phyloP scores from a whole-genome alignment of 92 coral and sea anemone species.

The Plumapathes pennacea region DNA sequence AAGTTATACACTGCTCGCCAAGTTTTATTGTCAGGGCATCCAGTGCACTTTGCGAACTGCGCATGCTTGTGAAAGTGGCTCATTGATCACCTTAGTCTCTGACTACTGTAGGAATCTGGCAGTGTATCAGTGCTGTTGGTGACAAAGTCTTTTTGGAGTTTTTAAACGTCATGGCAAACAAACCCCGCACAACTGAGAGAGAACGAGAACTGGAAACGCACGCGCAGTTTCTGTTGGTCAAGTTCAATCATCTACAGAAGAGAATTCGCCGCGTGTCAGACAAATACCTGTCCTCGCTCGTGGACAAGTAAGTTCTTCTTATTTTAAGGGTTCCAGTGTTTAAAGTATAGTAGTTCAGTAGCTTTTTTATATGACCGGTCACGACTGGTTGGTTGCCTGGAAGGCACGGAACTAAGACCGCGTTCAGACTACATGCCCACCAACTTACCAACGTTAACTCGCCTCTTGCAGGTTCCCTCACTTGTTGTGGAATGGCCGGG shows the following conservation, averaged over 20 bases:
- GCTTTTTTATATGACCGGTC: no score
- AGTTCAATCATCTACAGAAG: slow-evolving; percentile 84
- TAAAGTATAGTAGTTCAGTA: no score
- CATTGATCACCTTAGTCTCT: not conserved
- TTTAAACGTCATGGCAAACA: slow-evolving; percentile 77
- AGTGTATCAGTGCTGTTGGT: slow-evolving; percentile 88
- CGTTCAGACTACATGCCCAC: not conserved
- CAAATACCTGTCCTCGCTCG: slow-evolving; percentile 81
- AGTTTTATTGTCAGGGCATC: no score
- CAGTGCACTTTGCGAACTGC: no score
- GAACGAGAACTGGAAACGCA: slow-evolving; percentile 86
- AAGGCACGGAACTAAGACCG: no score
- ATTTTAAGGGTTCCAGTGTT: no score
- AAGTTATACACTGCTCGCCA: no score
- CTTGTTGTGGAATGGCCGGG: slow-evolving; percentile 91
- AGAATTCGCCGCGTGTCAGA: slow-evolving; percentile 95
- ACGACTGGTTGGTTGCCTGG: no score
- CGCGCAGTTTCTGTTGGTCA: slow-evolving; percentile 89
- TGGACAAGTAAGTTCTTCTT: slow-evolving; percentile 91
- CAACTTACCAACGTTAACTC: not conserved
- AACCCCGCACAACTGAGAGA: slow-evolving; percentile 77
- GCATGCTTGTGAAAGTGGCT: no score
- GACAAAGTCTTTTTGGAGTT: slow-evolving; percentile 89
- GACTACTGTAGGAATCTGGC: slow-evolving; percentile 87
- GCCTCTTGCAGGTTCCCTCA: slow-evolving; percentile 80